Base-by-base conservation (phyloP, 2,888 invertebrate genomes). In the Sphecodes monilicornis region DNA sequence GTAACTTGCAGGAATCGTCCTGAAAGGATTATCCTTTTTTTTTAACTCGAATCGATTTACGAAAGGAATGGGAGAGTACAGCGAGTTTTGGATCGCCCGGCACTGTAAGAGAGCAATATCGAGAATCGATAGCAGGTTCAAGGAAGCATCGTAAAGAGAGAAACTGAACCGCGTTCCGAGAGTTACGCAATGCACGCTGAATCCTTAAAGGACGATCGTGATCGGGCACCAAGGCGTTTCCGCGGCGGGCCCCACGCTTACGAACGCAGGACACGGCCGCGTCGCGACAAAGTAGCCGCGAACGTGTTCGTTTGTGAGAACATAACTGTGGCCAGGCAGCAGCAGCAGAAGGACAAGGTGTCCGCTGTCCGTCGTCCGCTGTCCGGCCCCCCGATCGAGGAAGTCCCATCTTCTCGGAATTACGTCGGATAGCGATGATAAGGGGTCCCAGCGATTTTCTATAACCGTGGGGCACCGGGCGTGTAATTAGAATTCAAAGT, bases 321-420 rank as follows among this genome's bases (percentile, higher is more conserved):
- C 82, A 88, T 66, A 64, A 64, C 66, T 39, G 36, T 39, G 36
- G 66, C 32, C 36, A 36, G 66, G 22, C 36, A 36, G 26, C 26
- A 11, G 1, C 26, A 11, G 26, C 13, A 36, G 72, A 70, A 72
- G 74, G 84, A 80, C 84, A 78, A 80, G 83, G 74, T 64, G 64
- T 66, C 74, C 88, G 64, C 68, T n/a, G 50, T 50, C 50, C 50
- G 60, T 10, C 41, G 64, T 66, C 74, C 88, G 64, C 68, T n/a
- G 50, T 50, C 50, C 50, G 60, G 60, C 32, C 18, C 29, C 11
- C 32, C 80, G 78, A 77, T 80, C 75, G 78, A 89, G 86, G 89
- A 89, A 88, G 78, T 86, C 84, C 75, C 64, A 87, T 88, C 87
- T 83, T 83, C 81, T 76, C 64, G 78, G 84, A 82, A 89, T 70